phyloP scores from a whole-genome alignment of 1,140 invertebrate species.

The Lordiphosa clarofinis region DNA sequence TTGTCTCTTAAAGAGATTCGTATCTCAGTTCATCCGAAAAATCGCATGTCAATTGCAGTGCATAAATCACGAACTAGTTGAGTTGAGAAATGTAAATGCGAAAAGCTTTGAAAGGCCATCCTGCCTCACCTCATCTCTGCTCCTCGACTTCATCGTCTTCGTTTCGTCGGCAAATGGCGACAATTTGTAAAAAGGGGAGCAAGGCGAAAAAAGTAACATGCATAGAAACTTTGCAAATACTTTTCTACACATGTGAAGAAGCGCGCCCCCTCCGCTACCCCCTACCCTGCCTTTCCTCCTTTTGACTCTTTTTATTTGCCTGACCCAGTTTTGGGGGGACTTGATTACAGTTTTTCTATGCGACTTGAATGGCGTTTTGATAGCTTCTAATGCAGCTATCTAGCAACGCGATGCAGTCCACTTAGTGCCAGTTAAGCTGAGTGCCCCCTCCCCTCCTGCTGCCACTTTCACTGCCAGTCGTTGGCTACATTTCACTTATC shows the following conservation, averaged over 20 bases:
- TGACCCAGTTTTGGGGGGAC: slow-evolving; percentile 65
- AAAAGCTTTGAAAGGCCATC: slow-evolving; percentile 26
- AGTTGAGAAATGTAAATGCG: slow-evolving; percentile 56
- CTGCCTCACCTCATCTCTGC: slow-evolving; percentile 17
- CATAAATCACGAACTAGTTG: slow-evolving; percentile 57
- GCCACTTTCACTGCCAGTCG: slow-evolving; percentile 47
- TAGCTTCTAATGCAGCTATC: slow-evolving; percentile 71
- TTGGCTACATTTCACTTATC: slow-evolving; percentile 45
- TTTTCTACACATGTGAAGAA: slow-evolving; percentile 33
- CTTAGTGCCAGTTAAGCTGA: slow-evolving; percentile 59
- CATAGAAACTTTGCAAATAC: slow-evolving; percentile 48
- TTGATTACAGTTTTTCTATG: slow-evolving; percentile 63
- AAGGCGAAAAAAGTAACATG: slow-evolving; percentile 13
- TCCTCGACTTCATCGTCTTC: slow-evolving; percentile 21
- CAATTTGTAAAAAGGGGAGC: slow-evolving; percentile 59
- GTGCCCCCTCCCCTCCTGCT: slow-evolving; percentile 9
- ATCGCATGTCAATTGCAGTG: slow-evolving; percentile 63
- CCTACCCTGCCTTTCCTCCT: neutral
- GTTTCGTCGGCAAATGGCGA: slow-evolving; percentile 56
- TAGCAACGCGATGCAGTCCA: slow-evolving; percentile 69
- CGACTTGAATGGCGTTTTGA: slow-evolving; percentile 68
- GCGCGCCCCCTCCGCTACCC: neutral
- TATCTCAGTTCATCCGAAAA: slow-evolving; percentile 49
- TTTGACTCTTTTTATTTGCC: slow-evolving; percentile 43
- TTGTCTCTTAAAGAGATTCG: neutral